These are phyloP conservation scores for Nothobranchius kuhntae DNA, from an alignment of 2,113 vertebrate species.

Conservation along the genomic window DNA sequence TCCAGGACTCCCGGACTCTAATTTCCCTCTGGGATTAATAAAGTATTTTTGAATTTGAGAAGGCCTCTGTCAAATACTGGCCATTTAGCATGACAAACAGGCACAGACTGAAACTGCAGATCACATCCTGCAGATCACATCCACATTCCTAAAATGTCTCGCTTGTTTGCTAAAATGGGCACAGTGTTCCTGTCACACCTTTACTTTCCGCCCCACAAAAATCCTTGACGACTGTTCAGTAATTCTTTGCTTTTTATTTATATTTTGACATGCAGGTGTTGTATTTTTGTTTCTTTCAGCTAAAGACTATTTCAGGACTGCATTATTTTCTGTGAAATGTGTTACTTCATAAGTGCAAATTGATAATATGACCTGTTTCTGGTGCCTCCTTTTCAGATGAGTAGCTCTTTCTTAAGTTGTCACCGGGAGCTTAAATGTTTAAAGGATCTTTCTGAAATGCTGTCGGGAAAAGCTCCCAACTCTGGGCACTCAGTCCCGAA, in stretches of 20 bases:
- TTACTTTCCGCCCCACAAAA: slow-evolving; percentile 9
- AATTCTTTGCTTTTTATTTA: neutral
- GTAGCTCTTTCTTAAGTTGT: slow-evolving; percentile 15
- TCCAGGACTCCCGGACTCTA: too few species aligned
- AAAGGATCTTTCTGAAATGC: neutral
- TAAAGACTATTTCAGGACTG: neutral
- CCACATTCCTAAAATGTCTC: slow-evolving; percentile 29
- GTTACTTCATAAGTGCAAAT: slow-evolving; percentile 14
- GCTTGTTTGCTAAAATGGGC: slow-evolving; percentile 31
- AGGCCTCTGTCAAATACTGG: too few species aligned
- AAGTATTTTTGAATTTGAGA: too few species aligned
- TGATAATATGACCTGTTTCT: neutral
- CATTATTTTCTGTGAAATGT: neutral
- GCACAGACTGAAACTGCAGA: slow-evolving; percentile 3
- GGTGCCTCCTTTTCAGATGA: neutral
- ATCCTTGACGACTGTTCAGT: neutral
- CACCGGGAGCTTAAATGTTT: slow-evolving; percentile 31
- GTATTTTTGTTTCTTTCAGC: slow-evolving; percentile 2
- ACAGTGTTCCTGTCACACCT: slow-evolving; percentile 24
- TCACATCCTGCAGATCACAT: slow-evolving; percentile 16
- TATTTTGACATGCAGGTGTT: accelerated
- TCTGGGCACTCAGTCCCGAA: slow-evolving; percentile 3
- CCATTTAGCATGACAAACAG: neutral
- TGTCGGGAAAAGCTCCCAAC: slow-evolving; percentile 31
- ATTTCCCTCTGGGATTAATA: too few species aligned